Base-by-base conservation (phyloP, 2,797 vertebrate genomes). In the Phrynocephalus vlangalii region DNA sequence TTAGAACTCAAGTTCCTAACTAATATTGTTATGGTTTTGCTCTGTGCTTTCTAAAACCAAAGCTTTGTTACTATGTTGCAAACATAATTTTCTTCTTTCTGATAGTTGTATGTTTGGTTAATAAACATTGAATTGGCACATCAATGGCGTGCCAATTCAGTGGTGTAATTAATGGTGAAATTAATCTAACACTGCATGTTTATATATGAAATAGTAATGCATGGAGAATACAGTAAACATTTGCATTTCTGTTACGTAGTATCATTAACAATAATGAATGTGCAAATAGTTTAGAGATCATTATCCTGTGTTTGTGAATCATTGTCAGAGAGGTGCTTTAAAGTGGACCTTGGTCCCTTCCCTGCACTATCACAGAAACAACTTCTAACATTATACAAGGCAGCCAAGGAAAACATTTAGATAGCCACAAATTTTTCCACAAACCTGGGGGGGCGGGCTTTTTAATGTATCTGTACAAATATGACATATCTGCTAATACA, bases 221-320 rank as follows among this genome's bases (percentile, higher is more conserved):
- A 50, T 48, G 70, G n/a, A 83, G 68, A 52, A n/a, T 38, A 44
- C 38, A 44, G 38, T 44, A 30, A 85, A 52, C 48, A 56, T 71
- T 48, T 67, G 60, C 52, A 6, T 52, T 85, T 76, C 73, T 68
- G 15, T 77, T 44, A 44, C 33, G 63, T 9, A 48, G 15, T 26
- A 50, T 18, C 20, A 26, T 8, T 79, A 11, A 38, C 28, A 38
- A 38, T 48, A 71, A 38, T 60, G 30, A 86, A 80, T 66, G 63
- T 26, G 63, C 60, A 77, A 68, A 78, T 85, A 63, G 60, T 86
- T 33, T 15, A 80, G 30, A 8, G 15, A 20, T 72, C 38, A 33
- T 60, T 80, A 76, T 66, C 73, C 85, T 72, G 30, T 72, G 72
- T 52, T 71, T n/a, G 79, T 86, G 85, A 86, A 44, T 81, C 85